phyloP scores from a whole-genome alignment of 2,113 vertebrate genomes.

The Parotia lawesii region DNA sequence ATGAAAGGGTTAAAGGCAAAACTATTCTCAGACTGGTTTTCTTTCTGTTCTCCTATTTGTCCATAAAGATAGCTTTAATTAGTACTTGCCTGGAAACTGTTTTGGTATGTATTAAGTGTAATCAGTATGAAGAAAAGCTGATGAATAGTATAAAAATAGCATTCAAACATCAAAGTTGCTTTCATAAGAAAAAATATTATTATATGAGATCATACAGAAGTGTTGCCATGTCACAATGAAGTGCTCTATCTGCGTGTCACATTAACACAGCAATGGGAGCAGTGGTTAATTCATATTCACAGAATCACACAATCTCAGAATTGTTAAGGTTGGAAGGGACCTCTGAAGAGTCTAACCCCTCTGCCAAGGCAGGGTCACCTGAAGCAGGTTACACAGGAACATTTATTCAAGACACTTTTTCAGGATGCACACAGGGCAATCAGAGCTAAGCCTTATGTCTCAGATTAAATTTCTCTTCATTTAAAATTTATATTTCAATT shows the following conservation, averaged over 20 bases:
- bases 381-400: neutral
- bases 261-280: neutral
- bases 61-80: slow-evolving; percentile 62
- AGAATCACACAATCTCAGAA: neutral
- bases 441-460: neutral
- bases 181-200: slow-evolving; percentile 44
- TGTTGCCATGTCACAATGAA: neutral
- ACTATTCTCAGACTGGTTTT: neutral
- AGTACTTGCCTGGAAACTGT: slow-evolving; percentile 44
- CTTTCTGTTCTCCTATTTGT: slow-evolving; percentile 42
- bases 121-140: slow-evolving; percentile 61
- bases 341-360: neutral
- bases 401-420: neutral
- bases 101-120: slow-evolving; percentile 50
- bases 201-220: neutral
- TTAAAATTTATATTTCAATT: neutral
- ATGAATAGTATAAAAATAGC: slow-evolving; percentile 61
- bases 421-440: neutral
- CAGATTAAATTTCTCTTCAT: neutral
- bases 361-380: neutral
- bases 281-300: neutral
- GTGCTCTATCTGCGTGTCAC: neutral
- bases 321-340: neutral
- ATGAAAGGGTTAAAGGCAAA: slow-evolving; percentile 34
- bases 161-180: slow-evolving; percentile 13